Base-by-base conservation (phyloP, 2,113 vertebrate genomes). In the Morphnarchus princeps region DNA sequence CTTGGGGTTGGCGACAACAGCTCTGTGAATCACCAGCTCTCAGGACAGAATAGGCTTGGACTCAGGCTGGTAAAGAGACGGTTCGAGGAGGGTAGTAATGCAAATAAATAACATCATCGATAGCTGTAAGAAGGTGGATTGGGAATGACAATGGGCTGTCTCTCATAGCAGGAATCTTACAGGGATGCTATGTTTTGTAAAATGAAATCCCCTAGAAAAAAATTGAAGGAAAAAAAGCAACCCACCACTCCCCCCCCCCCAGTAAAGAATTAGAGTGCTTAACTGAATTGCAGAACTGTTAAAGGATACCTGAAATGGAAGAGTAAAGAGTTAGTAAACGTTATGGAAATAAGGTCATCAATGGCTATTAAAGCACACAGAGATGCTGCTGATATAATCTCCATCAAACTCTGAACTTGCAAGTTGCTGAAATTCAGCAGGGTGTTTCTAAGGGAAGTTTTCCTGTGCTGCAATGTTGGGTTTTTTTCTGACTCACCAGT, bases 241-340 rank as follows among this genome's bases (percentile, higher is more conserved):
- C 20, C 4, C 34, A 14, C 25, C 32, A n/a, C 15, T 54, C 7
- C 5, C 0, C 11, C 5, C 0, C 11, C 29, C 15, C 25, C 18
- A 34, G 29, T 69, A 71, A 26, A 52, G 5, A n/a, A 3, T 24
- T 7, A 0, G 28, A 45, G 16, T 9, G 21, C 19, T 55, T 45
- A 55, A 40, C 16, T 32, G 4, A 31, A 5, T 10, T 22, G 25
- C 4, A 13, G 55, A 36, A 31, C 65, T 61, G 45, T 26, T 70
- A 18, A 18, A 28, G 59, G 43, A 4, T 7, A 1, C 14, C 47
- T 8, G 5, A 17, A 29, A 40, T 10, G 43, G 42, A 49, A 43
- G 54, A 54, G 38, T 21, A 42, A 16, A 14, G 34, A 45, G 50
- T 19, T 42, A 31, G 54, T 34, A 34, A 8, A 77, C 67, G 28